A percentile compares a stretch with the other conserved stretches of the same genome.
Evolutionary conservation across 1,140 invertebrate species (phyloP).

Genomic region (Dendroctonus ponderosae): DNA sequence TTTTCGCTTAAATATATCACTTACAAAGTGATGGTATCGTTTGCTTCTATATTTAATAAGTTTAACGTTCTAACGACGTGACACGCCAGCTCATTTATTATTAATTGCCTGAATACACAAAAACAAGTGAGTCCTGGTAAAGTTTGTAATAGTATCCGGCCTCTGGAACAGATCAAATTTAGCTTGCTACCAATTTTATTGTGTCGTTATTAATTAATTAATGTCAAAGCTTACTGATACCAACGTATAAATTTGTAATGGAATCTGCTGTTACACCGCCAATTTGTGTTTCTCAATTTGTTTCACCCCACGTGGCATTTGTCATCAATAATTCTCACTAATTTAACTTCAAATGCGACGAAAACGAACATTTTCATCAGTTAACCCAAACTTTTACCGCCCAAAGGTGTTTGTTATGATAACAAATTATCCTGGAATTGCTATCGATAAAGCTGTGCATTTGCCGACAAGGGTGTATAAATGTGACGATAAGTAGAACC

Average conservation of each 20-base stretch:
- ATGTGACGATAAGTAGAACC: too few relatives aligned
- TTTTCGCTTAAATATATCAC: constrained; percentile 23
- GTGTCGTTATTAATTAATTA: constrained; percentile 35
- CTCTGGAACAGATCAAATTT: constrained; percentile 29
- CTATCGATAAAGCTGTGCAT: too few relatives aligned
- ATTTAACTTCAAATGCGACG: too few relatives aligned
- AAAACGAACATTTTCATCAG: too few relatives aligned
- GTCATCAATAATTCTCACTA: constrained; percentile 10
- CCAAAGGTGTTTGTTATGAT: too few relatives aligned
- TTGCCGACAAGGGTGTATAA: too few relatives aligned
- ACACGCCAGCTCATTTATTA: constrained; percentile 32
- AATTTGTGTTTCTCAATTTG: constrained; percentile 23
- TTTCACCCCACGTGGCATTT: constrained; percentile 11
- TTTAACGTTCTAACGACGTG: constrained; percentile 32
- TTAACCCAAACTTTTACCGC: too few relatives aligned
- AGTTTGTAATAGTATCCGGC: constrained; percentile 32
- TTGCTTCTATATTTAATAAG: constrained; percentile 31
- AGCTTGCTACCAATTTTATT: constrained; percentile 32
- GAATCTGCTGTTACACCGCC: constrained; percentile 26
- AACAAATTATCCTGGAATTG: too few relatives aligned
- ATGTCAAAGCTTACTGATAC: constrained; percentile 35
- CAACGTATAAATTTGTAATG: constrained; percentile 33
- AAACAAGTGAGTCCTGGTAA: constrained; percentile 29
- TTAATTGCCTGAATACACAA: constrained; percentile 34
- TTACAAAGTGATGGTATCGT: constrained; percentile 22